phyloP scores from a whole-genome alignment of 2,113 vertebrate genomes.

The Carassius auratus region DNA sequence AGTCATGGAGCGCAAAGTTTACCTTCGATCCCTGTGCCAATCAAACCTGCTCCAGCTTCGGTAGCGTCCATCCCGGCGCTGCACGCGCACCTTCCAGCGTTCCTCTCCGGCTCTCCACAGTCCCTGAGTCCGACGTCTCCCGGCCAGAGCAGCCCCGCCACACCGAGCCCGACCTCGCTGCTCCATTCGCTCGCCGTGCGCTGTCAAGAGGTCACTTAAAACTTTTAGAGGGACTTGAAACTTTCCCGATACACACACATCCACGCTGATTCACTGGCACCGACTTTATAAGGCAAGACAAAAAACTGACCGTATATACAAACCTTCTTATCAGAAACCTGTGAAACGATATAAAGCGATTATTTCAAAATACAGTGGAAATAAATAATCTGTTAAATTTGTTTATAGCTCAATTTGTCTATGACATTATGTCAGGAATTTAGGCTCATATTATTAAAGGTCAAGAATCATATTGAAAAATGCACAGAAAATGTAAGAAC shows the following conservation, averaged over 20 bases:
- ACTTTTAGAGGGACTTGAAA: neutral
- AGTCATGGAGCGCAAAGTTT: constrained; percentile 87
- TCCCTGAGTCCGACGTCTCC: constrained; percentile 87
- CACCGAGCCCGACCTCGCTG: constrained; percentile 77
- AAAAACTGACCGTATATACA: too few relatives aligned
- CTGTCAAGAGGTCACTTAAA: constrained; percentile 72
- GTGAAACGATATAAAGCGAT: neutral
- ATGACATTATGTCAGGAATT: neutral
- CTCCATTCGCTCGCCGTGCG: constrained; percentile 87
- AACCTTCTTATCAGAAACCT: neutral
- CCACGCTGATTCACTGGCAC: neutral
- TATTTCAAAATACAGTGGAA: neutral
- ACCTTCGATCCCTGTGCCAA: constrained; percentile 77
- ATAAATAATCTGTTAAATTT: neutral
- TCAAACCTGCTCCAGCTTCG: constrained; percentile 74
- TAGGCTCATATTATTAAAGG: neutral
- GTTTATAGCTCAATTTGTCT: neutral
- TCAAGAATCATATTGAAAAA: constrained; percentile 3
- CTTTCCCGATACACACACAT: constrained; percentile 26
- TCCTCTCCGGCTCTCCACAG: constrained; percentile 85
- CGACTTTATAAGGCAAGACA: constrained; percentile 20
- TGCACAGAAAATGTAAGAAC: constrained; percentile 2
- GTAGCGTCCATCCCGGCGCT: constrained; percentile 77
- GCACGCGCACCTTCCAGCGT: constrained; percentile 80
- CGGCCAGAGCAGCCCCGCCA: constrained; percentile 86